Conservation (phyloP, 2,797 vertebrate species). For the Rhodeus uyekii region DNA sequence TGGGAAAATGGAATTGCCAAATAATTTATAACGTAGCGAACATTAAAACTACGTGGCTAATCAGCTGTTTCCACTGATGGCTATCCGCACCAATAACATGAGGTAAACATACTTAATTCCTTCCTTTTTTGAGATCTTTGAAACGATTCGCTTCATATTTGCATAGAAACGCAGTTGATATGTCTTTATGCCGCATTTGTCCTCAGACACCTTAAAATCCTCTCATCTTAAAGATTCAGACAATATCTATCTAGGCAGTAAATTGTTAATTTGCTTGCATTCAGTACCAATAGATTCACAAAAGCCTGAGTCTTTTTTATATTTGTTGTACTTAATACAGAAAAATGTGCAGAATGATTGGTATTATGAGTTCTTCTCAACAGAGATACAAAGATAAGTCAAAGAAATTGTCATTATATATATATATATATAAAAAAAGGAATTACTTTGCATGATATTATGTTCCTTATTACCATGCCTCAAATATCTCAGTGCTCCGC, state of each 20-base stretch:
- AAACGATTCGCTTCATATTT: no score
- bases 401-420: not conserved
- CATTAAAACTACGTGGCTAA: no score
- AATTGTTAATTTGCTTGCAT: not conserved
- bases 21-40: no score
- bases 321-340: not conserved
- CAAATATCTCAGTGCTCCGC: not conserved
- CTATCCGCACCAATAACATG: no score
- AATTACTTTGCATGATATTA: not conserved
- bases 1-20: no score
- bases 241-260: not conserved
- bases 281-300: not conserved
- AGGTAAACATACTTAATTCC: no score
- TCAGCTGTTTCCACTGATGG: no score
- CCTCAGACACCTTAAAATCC: not conserved
- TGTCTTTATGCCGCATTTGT: not conserved
- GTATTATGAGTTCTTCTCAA: not conserved
- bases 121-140: no score
- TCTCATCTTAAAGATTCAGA: not conserved
- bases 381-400: not conserved
- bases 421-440: not conserved
- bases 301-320: not conserved
- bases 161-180: no score
- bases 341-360: not conserved
- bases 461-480: conserved; percentile 4